Conservation (phyloP, 2,888 invertebrate species). For the Eledone cirrhosa region DNA sequence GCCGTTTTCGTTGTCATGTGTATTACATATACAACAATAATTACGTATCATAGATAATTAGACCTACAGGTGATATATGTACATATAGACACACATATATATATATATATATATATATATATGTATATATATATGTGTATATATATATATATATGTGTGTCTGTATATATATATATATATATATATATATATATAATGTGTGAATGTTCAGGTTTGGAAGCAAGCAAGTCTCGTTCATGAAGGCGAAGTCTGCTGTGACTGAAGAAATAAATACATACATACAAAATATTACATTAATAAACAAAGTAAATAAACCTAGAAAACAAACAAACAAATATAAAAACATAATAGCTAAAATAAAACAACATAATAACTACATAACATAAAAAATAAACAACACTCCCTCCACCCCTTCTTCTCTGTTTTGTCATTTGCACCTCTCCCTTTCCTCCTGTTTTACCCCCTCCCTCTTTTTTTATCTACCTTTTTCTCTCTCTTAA, state of each 20-base stretch:
- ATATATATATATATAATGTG: slow-evolving; percentile 6
- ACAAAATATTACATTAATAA: too few species aligned
- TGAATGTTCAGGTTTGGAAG: too few species aligned
- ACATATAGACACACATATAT: background rate
- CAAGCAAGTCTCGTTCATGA: too few species aligned
- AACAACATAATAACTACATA: too few species aligned
- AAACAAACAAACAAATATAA: background rate
- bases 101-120: slow-evolving; percentile 6
- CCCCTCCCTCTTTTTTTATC: background rate
- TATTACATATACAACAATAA: too few species aligned
- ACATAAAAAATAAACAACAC: too few species aligned
- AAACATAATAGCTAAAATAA: background rate
- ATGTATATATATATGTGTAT: background rate
- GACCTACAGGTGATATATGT: background rate
- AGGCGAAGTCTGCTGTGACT: too few species aligned
- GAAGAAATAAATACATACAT: too few species aligned
- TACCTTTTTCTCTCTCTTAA: background rate
- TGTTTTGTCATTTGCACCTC: background rate
- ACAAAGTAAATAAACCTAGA: too few species aligned
- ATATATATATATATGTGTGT: background rate
- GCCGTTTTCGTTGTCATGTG: too few species aligned
- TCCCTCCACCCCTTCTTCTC: background rate
- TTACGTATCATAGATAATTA: too few species aligned
- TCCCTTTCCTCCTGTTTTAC: background rate
- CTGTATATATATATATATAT: background rate